phyloP scores from a whole-genome alignment of 2,888 invertebrate genomes.

The Anoplius nigerrimus region DNA sequence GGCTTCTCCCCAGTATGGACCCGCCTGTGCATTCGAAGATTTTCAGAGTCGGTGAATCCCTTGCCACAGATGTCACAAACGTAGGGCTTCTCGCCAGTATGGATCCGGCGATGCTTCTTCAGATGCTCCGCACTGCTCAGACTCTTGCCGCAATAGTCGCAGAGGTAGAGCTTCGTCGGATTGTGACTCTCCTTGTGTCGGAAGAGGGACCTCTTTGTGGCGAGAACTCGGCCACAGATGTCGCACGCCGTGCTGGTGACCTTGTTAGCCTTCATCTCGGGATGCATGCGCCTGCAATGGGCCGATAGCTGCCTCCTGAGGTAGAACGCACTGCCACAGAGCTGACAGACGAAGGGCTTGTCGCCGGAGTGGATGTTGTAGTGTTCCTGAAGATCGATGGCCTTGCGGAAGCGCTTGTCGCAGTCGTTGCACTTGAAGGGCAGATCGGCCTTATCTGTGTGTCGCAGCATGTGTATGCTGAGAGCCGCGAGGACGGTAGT shows the following conservation, averaged over 20 bases:
- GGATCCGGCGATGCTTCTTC: constrained; percentile 75
- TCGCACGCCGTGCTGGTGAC: constrained; percentile 71
- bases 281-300: constrained; percentile 68
- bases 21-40: constrained; percentile 74
- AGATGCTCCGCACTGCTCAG: constrained; percentile 75
- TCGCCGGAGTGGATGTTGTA: constrained; percentile 73
- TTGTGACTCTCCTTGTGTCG: constrained; percentile 71
- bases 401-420: constrained; percentile 69
- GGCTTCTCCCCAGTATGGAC: constrained; percentile 77
- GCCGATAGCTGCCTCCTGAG: constrained; percentile 69
- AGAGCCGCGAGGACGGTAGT: constrained; percentile 69
- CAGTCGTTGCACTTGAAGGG: constrained; percentile 72
- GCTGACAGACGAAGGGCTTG: constrained; percentile 68
- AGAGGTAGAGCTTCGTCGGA: constrained; percentile 73
- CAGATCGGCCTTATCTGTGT: constrained; percentile 67
- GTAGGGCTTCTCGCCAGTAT: constrained; percentile 78
- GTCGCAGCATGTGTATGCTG: constrained; percentile 68
- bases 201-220: constrained; percentile 69
- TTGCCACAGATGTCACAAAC: constrained; percentile 76
- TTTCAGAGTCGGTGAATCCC: constrained; percentile 75
- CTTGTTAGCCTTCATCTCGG: constrained; percentile 70
- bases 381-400: constrained; percentile 70
- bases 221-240: constrained; percentile 70
- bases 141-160: constrained; percentile 77
- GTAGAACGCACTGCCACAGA: constrained; percentile 65